These are phyloP conservation scores for Crocallis elinguaria DNA, from an alignment of 2,888 invertebrate genomes.

Conservation along the genomic window DNA sequence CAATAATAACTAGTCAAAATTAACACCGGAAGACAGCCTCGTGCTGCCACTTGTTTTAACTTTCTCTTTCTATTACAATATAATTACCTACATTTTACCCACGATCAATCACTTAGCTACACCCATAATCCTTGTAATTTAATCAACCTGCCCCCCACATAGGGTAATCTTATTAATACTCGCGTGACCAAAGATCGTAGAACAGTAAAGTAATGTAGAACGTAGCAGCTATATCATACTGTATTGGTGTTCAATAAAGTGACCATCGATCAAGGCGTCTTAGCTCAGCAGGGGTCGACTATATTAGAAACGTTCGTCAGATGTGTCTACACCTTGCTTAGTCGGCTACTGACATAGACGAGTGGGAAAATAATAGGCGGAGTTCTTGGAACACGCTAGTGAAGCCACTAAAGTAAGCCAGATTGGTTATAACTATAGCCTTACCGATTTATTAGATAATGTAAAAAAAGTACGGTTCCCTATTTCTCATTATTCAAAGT, in stretches of 20 bases:
- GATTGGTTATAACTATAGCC: no score
- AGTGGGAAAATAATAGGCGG: background rate
- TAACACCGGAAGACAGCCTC: background rate
- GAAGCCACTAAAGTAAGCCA: no score
- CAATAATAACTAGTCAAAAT: no score
- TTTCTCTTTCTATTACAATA: background rate
- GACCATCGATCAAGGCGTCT: slow-evolving; percentile 80
- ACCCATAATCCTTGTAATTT: slow-evolving; percentile 32
- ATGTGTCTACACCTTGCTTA: slow-evolving; percentile 37
- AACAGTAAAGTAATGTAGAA: slow-evolving; percentile 52
- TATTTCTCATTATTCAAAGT: no score
- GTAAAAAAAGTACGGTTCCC: no score
- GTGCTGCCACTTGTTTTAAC: background rate
- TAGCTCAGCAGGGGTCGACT: slow-evolving; percentile 75
- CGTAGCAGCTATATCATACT: slow-evolving; percentile 6
- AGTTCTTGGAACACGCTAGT: no score
- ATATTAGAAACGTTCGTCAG: slow-evolving; percentile 82
- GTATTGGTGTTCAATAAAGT: slow-evolving; percentile 81
- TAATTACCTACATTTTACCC: background rate
- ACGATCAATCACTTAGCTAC: slow-evolving; percentile 16
- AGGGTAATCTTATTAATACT: slow-evolving; percentile 61
- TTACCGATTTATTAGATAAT: no score
- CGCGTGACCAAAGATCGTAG: slow-evolving; percentile 70
- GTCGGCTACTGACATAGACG: background rate
- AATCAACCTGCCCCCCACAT: slow-evolving; percentile 57